These are phyloP conservation scores for Heterotilapia buettikoferi DNA, from an alignment of 2,113 vertebrate species.

Conservation along the genomic window DNA sequence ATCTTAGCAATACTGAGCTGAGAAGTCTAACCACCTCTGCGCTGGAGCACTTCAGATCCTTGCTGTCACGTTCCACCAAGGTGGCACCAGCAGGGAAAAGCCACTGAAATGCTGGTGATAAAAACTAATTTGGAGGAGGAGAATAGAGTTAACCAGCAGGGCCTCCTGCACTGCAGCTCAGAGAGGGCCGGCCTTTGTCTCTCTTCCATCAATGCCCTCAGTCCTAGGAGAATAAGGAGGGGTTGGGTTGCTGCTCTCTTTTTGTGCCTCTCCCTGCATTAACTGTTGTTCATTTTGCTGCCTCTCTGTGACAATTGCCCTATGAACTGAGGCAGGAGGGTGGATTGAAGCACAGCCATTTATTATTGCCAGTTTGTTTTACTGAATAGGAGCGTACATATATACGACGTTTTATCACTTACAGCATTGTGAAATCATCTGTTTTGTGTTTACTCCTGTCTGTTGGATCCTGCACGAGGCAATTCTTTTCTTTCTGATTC, in stretches of 20 bases:
- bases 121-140: slow-evolving; percentile 8
- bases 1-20: neutral
- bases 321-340: slow-evolving; percentile 16
- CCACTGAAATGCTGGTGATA: neutral
- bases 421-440: neutral
- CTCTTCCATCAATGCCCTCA: slow-evolving; percentile 6
- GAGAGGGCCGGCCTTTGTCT: slow-evolving; percentile 33
- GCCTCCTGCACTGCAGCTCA: slow-evolving; percentile 20
- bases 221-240: slow-evolving; percentile 22
- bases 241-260: slow-evolving; percentile 28
- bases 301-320: slow-evolving; percentile 21
- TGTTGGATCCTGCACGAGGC: neutral
- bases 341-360: neutral
- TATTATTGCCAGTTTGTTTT: neutral
- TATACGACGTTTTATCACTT: neutral
- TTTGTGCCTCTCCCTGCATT: slow-evolving; percentile 29
- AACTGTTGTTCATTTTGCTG: slow-evolving; percentile 39
- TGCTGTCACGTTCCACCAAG: slow-evolving; percentile 10
- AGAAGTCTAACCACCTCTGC: neutral
- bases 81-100: slow-evolving; percentile 29
- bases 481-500: neutral
- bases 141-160: slow-evolving; percentile 26
- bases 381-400: neutral
- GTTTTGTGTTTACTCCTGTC: neutral
- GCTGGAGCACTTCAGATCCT: neutral